Evolutionary conservation across 2,888 invertebrate genomes (phyloP).

Genomic region (Athalia circularis): DNA sequence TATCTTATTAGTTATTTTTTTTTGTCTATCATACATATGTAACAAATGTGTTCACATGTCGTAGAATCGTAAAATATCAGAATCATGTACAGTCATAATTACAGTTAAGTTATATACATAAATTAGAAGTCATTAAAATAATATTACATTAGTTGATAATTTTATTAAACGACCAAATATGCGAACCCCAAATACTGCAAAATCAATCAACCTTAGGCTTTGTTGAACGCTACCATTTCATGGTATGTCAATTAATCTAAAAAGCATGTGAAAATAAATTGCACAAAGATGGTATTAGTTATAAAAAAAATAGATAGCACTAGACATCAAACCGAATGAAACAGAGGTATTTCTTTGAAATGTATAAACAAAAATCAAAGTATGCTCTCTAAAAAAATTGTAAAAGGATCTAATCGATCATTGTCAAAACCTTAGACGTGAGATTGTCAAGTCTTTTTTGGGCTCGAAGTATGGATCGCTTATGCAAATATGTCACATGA

Average conservation of each 20-base stretch:
- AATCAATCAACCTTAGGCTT: not conserved
- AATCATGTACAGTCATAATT: constrained; percentile 31
- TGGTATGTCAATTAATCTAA: constrained; percentile 1
- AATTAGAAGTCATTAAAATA: constrained; percentile 22
- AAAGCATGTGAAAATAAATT: constrained; percentile 18
- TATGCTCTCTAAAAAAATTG: not conserved
- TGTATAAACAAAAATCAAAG: constrained; percentile 4
- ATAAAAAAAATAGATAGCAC: constrained; percentile 5
- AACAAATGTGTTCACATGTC: not conserved
- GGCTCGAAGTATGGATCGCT: constrained; percentile 53
- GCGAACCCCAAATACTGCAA: not conserved
- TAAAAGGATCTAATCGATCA: constrained; percentile 19
- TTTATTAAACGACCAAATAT: constrained; percentile 5
- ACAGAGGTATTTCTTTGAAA: too few species aligned
- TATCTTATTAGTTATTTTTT: not conserved
- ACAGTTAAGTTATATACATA: constrained; percentile 6
- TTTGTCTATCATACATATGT: not conserved
- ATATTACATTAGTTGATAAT: constrained; percentile 14
- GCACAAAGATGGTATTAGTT: not conserved
- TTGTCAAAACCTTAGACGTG: constrained; percentile 52
- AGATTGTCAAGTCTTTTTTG: constrained; percentile 50
- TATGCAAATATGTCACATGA: constrained; percentile 51
- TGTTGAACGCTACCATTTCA: not conserved
- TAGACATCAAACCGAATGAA: too few species aligned
- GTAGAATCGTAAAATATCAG: not conserved